Evolutionary conservation across 2,797 vertebrate genomes (phyloP), one percentile per base, ranked within the genome.

Genomic region (Austrolebias charrua): DNA sequence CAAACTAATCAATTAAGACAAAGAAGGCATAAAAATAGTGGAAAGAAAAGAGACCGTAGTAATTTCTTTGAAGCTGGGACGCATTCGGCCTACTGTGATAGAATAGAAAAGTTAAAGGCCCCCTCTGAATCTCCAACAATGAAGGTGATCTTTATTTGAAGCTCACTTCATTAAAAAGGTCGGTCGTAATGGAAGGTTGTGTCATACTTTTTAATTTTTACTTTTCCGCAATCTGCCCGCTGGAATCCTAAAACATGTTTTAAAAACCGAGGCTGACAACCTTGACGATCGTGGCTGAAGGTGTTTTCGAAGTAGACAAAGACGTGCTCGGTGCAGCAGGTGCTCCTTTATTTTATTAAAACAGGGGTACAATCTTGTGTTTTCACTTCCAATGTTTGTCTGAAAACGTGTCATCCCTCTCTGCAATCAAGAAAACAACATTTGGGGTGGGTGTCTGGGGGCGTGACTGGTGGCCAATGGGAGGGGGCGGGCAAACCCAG

Each of bases 1-100:
- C 66, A 61, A 38, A 43, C 49, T 44, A 73, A 73, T 81, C 59
- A 65, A 57, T 71, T 66, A 63, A 69, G 43, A 66, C 48, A 76
- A 65, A 55, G 46, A 56, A 44, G 18, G 18, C 5, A 38, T 56
- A 52, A 79, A 69, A 35, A 71, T n/a, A 75, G 42, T 28, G 31
- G 12, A 35, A 54, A 60, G 6, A n/a, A 58, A 40, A 54, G 57
- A 13, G 6, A 47, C 63, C 1, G 1, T 28, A 53, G 69, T 67
- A 0, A 52, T 63, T 76, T 60, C 62, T 24, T 58, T 54, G 42
- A 46, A 58, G 46, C 33, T 14, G 46, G 58, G 57, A 58, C 42
- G 69, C 20, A 54, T 49, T 35, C 18, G n/a, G 24, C 43, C 15
- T 29, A 8, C 13, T 4, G 51, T 1, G 19, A 24, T 1, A 8